Evolutionary conservation across 2,888 invertebrate species (phyloP).

Genomic region (Ophion obscuratus): DNA sequence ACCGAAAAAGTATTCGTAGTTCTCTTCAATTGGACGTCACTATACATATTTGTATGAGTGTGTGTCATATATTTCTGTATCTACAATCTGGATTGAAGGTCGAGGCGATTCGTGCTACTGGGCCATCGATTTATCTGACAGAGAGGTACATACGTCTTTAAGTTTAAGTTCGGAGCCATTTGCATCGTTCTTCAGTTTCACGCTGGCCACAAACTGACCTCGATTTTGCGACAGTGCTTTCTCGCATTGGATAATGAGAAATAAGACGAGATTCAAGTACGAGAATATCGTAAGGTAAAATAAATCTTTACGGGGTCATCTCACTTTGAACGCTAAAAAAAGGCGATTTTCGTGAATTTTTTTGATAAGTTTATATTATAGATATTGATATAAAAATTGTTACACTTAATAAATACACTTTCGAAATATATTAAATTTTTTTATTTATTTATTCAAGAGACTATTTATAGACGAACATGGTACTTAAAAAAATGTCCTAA

Average conservation of each 20-base stretch:
- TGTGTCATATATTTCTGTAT: slow-evolving; percentile 12
- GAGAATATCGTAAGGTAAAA: too few species aligned
- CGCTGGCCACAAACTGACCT: slow-evolving; percentile 43
- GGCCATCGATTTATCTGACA: slow-evolving; percentile 66
- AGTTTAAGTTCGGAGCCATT: slow-evolving; percentile 68
- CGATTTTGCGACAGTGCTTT: slow-evolving; percentile 16
- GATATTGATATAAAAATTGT: too few species aligned
- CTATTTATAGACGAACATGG: too few species aligned
- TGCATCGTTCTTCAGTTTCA: slow-evolving; percentile 65
- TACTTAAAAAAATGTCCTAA: too few species aligned
- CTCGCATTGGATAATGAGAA: not conserved
- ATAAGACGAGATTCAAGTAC: too few species aligned
- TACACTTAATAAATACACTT: too few species aligned
- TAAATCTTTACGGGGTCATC: too few species aligned
- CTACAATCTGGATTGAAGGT: slow-evolving; percentile 44
- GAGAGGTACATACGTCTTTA: slow-evolving; percentile 52
- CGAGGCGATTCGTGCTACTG: slow-evolving; percentile 62
- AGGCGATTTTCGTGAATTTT: too few species aligned
- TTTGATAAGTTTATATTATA: too few species aligned
- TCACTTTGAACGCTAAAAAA: too few species aligned
- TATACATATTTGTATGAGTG: not conserved
- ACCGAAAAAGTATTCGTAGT: not conserved
- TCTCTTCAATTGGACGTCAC: not conserved
- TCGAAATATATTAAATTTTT: too few species aligned
- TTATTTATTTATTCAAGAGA: too few species aligned